phyloP scores from a whole-genome alignment of 2,797 vertebrate genomes.

The Sebastes itinus region DNA sequence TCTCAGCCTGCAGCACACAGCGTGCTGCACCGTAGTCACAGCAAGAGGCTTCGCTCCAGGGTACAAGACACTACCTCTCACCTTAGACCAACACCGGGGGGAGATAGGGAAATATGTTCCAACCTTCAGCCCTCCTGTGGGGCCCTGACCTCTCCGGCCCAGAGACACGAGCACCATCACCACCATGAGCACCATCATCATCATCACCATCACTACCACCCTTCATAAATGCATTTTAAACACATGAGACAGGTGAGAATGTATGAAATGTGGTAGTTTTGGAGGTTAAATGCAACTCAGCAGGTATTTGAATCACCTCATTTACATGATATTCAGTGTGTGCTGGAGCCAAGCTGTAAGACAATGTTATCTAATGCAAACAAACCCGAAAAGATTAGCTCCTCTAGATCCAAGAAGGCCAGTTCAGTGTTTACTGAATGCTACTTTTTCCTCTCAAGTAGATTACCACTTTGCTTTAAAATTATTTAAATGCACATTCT shows the following conservation, averaged over 20 bases:
- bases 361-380: background rate
- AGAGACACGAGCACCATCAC: slow-evolving; percentile 92
- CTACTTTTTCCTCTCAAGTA: slow-evolving; percentile 1
- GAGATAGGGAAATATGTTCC: slow-evolving; percentile 78
- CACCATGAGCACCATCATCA: slow-evolving; percentile 93
- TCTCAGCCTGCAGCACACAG: slow-evolving; percentile 71
- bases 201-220: slow-evolving; percentile 76
- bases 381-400: background rate
- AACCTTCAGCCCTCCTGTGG: slow-evolving; percentile 79
- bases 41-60: slow-evolving; percentile 87
- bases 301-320: background rate
- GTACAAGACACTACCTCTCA: slow-evolving; percentile 80
- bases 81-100: slow-evolving; percentile 65
- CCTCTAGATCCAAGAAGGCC: background rate
- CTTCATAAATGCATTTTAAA: slow-evolving; percentile 41
- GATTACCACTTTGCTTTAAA: background rate
- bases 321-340: background rate
- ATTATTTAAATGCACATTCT: background rate
- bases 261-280: background rate
- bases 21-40: slow-evolving; percentile 79
- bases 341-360: background rate
- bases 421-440: background rate
- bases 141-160: slow-evolving; percentile 80
- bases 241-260: slow-evolving; percentile 1
- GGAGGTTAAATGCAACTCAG: background rate